A percentile compares a stretch with the other conserved stretches of the same genome.
These are phyloP conservation scores for Serrognathus titanus DNA, from an alignment of 2,888 invertebrate species.

Conservation along the genomic window DNA sequence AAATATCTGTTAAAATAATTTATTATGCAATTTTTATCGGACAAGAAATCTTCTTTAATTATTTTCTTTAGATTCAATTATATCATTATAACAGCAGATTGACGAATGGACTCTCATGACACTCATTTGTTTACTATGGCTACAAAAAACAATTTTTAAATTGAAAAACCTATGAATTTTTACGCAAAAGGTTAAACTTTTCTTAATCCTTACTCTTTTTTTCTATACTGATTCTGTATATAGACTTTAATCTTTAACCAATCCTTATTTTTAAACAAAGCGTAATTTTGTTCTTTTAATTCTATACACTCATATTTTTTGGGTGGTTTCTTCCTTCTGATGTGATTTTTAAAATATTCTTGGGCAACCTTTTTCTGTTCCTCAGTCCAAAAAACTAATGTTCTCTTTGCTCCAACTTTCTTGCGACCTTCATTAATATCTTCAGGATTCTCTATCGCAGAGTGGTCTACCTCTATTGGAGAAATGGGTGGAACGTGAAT, in stretches of 20 bases:
- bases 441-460: not conserved
- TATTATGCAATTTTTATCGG: too few relatives aligned
- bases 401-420: not conserved
- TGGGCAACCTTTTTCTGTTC: conserved; percentile 5
- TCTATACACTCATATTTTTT: conserved; percentile 4
- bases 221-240: not conserved
- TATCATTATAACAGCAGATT: too few relatives aligned
- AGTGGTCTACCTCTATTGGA: too few relatives aligned
- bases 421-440: not conserved
- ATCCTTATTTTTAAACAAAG: conserved; percentile 5
- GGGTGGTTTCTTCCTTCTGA: conserved; percentile 4
- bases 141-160: too few relatives aligned
- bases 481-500: not conserved
- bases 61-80: too few relatives aligned
- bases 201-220: not conserved
- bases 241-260: conserved; percentile 5
- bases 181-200: not conserved
- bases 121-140: too few relatives aligned
- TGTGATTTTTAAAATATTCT: conserved; percentile 10
- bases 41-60: too few relatives aligned
- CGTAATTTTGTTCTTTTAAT: conserved; percentile 3
- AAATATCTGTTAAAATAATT: too few relatives aligned
- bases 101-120: too few relatives aligned
- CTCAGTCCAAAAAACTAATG: conserved; percentile 11
- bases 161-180: not conserved